These are phyloP conservation scores for Hermaeophaga mercurialis DNA, from an alignment of 2,888 invertebrate genomes.

Conservation along the genomic window DNA sequence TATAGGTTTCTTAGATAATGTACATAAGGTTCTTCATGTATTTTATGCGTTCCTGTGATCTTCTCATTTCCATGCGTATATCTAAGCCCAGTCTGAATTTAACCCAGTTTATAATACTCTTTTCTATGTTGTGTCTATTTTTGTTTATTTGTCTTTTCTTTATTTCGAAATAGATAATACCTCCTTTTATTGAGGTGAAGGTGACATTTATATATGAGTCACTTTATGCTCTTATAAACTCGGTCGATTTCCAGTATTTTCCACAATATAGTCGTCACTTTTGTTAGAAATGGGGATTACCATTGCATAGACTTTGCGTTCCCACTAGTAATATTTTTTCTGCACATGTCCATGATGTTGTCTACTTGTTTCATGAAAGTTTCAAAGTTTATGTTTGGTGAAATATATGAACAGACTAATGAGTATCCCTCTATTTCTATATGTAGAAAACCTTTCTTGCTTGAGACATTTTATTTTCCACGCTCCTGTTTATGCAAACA, in stretches of 20 bases:
- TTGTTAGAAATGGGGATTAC: constrained; percentile 17
- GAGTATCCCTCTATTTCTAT: background rate
- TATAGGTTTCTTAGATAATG: no score
- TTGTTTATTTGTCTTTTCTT: background rate
- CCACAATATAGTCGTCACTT: constrained; percentile 9
- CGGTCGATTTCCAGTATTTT: constrained; percentile 13
- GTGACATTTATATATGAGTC: constrained; percentile 11
- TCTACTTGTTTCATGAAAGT: constrained; percentile 1
- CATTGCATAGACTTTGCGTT: constrained; percentile 21
- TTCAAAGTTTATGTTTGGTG: constrained; percentile 12
- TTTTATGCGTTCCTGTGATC: background rate
- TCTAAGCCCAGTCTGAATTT: background rate
- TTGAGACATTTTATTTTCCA: background rate
- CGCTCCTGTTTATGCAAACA: constrained; percentile 1
- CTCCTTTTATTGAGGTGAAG: no score
- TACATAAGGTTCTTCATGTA: background rate
- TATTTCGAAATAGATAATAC: no score
- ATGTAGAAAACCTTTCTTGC: background rate
- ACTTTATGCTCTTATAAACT: constrained; percentile 12
- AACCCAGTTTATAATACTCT: background rate
- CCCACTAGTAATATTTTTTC: background rate
- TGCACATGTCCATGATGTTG: background rate
- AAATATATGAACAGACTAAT: constrained; percentile 6
- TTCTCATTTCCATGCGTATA: background rate
- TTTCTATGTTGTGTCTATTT: background rate